A percentile compares a stretch with the other conserved stretches of the same genome.
Conservation (phyloP, 2,888 invertebrate genomes). For the Odiellus spinosus region DNA sequence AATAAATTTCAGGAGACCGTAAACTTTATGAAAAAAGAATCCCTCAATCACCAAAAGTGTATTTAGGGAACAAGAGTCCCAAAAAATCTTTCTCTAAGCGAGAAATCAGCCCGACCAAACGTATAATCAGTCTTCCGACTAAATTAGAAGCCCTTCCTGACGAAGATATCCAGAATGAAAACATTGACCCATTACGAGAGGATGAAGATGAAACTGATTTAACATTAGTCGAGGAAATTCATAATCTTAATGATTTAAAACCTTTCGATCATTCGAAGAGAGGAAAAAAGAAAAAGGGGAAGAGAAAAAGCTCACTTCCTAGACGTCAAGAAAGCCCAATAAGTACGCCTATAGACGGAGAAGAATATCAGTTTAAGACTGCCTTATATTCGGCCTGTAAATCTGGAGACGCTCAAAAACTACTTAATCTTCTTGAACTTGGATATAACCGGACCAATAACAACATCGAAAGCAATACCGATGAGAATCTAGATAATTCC, state of each 20-base stretch:
- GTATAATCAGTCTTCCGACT: too few relatives aligned
- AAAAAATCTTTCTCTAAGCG: not conserved
- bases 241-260: not conserved
- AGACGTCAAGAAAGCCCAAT: too few relatives aligned
- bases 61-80: not conserved
- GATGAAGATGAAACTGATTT: not conserved
- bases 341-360: not conserved
- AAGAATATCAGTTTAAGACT: slow-evolving; percentile 1
- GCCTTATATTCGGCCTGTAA: slow-evolving; percentile 2
- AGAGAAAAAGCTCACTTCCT: not conserved
- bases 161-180: too few relatives aligned
- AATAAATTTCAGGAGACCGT: not conserved
- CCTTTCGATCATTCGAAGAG: not conserved
- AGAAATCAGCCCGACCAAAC: too few relatives aligned
- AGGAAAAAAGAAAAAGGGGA: not conserved
- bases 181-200: too few relatives aligned
- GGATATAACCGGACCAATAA: not conserved
- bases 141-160: too few relatives aligned
- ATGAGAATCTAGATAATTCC: too few relatives aligned
- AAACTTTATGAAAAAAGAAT: not conserved
- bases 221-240: not conserved
- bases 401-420: not conserved
- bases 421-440: not conserved
- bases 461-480: not conserved
- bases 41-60: not conserved